Evolutionary conservation across 1,140 invertebrate species (phyloP).

Genomic region (Globodera rostochiensis): DNA sequence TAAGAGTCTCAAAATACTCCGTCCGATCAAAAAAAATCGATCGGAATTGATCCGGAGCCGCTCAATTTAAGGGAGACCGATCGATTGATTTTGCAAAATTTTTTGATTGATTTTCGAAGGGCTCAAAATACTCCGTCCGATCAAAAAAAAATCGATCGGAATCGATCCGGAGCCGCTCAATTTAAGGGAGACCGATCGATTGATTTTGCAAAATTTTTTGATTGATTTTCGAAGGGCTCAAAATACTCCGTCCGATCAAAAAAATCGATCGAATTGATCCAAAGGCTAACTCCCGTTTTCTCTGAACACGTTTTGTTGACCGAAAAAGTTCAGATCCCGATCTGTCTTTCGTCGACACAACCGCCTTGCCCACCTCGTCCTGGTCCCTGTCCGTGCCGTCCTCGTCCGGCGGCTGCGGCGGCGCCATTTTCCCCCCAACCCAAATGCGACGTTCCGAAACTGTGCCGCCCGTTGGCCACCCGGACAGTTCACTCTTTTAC

Average conservation of each 20-base stretch:
- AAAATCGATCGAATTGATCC: no score
- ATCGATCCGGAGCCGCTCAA: no score
- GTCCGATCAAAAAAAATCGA: not conserved
- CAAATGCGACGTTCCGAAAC: slow-evolving; percentile 28
- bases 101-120: not conserved
- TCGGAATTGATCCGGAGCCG: no score
- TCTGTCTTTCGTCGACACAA: not conserved
- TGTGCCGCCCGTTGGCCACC: slow-evolving; percentile 20
- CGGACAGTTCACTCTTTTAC: slow-evolving; percentile 14
- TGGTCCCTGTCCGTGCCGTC: slow-evolving; percentile 6
- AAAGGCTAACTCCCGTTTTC: no score
- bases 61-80: no score
- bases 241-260: not conserved
- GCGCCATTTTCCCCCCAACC: not conserved
- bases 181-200: no score
- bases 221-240: not conserved
- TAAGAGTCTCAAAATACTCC: not conserved
- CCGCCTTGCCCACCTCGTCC: not conserved
- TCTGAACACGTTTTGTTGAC: no score
- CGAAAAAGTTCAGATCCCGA: not conserved
- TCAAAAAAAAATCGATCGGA: no score
- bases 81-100: not conserved
- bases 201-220: not conserved
- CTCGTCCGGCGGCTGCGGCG: not conserved
- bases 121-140: not conserved